A percentile compares a stretch with the other conserved stretches of the same genome.
Evolutionary conservation across 2,113 vertebrate genomes (phyloP).

Genomic region (Perognathus longimembris): DNA sequence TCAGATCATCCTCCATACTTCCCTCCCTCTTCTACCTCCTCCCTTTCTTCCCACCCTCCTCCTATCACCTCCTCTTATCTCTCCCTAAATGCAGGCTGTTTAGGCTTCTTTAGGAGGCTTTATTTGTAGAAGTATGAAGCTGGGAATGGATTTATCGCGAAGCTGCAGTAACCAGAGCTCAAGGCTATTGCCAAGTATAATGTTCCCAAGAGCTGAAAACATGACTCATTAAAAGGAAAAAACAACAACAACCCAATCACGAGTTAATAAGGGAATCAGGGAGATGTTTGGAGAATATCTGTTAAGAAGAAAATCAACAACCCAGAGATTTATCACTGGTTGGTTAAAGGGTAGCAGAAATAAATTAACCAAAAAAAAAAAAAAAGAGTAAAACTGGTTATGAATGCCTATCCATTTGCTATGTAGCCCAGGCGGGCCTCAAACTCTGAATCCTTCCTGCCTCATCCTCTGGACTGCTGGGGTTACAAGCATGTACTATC

Average conservation of each 20-base stretch:
- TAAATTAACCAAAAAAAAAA: not conserved
- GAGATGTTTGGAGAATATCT: not conserved
- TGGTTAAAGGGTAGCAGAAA: not conserved
- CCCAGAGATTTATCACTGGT: not conserved
- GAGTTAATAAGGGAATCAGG: not conserved
- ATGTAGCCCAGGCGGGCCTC: not conserved
- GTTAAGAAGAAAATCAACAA: conserved; percentile 22
- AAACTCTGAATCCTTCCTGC: not conserved
- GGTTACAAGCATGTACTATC: not conserved
- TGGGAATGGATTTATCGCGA: not conserved
- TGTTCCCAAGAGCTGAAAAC: conserved; percentile 31
- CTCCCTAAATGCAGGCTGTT: not conserved
- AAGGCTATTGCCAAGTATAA: not conserved
- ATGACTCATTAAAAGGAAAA: not conserved
- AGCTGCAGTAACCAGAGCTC: not conserved
- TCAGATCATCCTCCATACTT: not conserved
- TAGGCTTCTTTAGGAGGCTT: too few species aligned
- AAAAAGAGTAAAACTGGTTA: not conserved
- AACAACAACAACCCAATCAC: not conserved
- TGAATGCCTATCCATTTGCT: too few species aligned
- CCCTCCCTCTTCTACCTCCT: too few species aligned
- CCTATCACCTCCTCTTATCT: not conserved
- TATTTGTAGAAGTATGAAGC: not conserved
- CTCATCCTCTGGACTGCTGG: not conserved
- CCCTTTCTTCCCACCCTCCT: too few species aligned